These are phyloP conservation scores for Cephalopachus bancanus DNA, from an alignment of 2,797 vertebrate genomes.

Conservation along the genomic window DNA sequence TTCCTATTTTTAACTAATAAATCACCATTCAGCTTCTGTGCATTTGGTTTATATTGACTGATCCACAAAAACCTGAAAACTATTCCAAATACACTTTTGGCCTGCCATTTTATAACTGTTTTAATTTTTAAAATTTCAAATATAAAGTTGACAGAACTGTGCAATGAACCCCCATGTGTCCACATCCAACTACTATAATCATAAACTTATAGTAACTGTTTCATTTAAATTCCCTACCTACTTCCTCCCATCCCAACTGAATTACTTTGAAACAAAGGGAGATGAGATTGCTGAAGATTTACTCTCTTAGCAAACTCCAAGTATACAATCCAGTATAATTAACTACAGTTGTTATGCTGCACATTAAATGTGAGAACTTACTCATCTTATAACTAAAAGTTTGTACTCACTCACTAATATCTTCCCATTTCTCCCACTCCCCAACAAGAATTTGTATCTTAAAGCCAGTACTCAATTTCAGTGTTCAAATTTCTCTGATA, in stretches of 20 bases:
- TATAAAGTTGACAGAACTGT: not conserved
- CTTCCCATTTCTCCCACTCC: not conserved
- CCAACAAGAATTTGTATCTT: not conserved
- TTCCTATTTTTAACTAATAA: constrained; percentile 1
- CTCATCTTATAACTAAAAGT: not conserved
- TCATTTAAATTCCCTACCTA: not conserved
- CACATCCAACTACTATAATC: not conserved
- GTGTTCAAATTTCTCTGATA: not conserved
- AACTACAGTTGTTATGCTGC: not conserved
- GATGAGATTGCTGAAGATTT: not conserved
- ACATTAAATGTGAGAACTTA: not conserved
- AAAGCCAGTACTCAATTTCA: constrained; percentile 13
- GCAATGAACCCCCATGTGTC: not conserved
- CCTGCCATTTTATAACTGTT: not conserved
- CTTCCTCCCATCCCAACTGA: not conserved
- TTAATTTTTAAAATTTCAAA: constrained; percentile 30
- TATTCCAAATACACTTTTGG: constrained; percentile 38
- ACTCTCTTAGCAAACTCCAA: not conserved
- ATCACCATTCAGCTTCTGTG: not conserved
- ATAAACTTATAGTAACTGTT: constrained; percentile 13
- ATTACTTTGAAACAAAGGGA: constrained; percentile 28
- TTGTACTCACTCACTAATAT: not conserved
- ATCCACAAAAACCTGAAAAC: not conserved
- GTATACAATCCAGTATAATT: not conserved
- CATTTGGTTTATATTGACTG: not conserved